These are phyloP conservation scores for Pica pica DNA, from an alignment of 2,113 vertebrate genomes.

Conservation along the genomic window DNA sequence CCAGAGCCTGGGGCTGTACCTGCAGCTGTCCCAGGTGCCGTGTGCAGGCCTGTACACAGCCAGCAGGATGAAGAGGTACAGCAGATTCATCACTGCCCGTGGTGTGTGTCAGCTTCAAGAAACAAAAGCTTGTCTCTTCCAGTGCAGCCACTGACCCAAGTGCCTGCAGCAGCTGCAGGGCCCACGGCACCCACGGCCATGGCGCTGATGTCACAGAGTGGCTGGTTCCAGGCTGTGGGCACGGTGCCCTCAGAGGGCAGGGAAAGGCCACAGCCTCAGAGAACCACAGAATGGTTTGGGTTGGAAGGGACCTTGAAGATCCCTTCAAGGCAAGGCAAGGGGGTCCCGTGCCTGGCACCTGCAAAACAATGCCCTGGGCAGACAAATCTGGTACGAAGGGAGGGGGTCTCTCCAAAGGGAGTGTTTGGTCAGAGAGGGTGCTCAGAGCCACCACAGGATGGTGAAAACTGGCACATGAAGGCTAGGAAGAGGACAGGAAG, in stretches of 20 bases:
- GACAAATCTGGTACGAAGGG: background rate
- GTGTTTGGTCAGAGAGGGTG: background rate
- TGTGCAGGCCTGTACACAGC: background rate
- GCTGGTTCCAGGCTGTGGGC: background rate
- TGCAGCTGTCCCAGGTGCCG: background rate
- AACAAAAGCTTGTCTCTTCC: background rate
- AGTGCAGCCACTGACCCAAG: background rate
- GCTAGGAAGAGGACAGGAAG: background rate
- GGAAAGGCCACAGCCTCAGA: background rate
- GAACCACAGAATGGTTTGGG: background rate
- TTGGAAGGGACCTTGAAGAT: background rate
- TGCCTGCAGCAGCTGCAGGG: background rate
- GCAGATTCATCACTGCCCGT: background rate
- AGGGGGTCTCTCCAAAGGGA: background rate
- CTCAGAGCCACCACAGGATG: background rate
- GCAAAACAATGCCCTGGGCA: fast-evolving
- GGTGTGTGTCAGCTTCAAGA: background rate
- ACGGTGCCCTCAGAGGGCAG: background rate
- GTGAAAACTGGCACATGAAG: background rate
- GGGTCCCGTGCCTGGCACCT: background rate
- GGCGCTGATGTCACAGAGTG: background rate
- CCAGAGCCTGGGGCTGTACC: background rate
- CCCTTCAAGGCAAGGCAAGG: background rate
- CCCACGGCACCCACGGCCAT: fast-evolving
- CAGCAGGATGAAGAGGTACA: background rate